phyloP scores from a whole-genome alignment of 92 coral and sea anemone species.

The Meandrina meandrites region DNA sequence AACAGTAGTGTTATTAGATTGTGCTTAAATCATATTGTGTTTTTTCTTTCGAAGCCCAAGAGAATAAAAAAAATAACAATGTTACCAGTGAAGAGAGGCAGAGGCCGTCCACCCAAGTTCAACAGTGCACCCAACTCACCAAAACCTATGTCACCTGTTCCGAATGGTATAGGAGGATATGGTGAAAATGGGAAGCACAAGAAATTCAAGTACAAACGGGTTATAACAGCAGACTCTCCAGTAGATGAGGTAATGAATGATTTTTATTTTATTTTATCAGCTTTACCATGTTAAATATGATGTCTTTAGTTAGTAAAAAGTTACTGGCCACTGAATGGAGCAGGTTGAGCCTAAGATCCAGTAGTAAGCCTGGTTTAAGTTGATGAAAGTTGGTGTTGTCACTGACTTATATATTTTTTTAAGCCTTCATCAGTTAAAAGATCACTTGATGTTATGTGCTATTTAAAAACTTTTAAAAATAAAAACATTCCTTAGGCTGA shows the following conservation, averaged over 20 bases:
- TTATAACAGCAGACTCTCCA: conserved; percentile 77
- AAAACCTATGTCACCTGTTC: conserved; percentile 67
- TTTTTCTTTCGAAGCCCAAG: conserved; percentile 65
- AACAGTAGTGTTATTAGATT: too few species aligned
- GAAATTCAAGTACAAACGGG: conserved; percentile 73
- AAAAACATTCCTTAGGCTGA: too few species aligned
- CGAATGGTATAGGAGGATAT: conserved; percentile 69
- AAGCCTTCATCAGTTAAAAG: too few species aligned
- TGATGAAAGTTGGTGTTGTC: too few species aligned
- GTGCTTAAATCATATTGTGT: neutral
- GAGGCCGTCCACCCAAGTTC: conserved; percentile 91
- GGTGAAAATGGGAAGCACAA: conserved; percentile 61
- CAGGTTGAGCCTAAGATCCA: too few species aligned
- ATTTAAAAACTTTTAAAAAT: too few species aligned
- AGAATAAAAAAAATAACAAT: conserved; percentile 72
- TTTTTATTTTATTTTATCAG: neutral
- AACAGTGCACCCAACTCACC: conserved; percentile 82
- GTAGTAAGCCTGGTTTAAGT: too few species aligned
- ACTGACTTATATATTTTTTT: too few species aligned
- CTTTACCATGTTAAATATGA: neutral
- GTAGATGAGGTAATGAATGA: conserved; percentile 70
- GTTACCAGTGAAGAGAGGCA: conserved; percentile 82
- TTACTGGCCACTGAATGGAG: too few species aligned
- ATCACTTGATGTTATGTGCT: too few species aligned
- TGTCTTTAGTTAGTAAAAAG: neutral